These are phyloP conservation scores for Xerus inauris DNA, from an alignment of 2,113 vertebrate genomes.

Conservation along the genomic window DNA sequence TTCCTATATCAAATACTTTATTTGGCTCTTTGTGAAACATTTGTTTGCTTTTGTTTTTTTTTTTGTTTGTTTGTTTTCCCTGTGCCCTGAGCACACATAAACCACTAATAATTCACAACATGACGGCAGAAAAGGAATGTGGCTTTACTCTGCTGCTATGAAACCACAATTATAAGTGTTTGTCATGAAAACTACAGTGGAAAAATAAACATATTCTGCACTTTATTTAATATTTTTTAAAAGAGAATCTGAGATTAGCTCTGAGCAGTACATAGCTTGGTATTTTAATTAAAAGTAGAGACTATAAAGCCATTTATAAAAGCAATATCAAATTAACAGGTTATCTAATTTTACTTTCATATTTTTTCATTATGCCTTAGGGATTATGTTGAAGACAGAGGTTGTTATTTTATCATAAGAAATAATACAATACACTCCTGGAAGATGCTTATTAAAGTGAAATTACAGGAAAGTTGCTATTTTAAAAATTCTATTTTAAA, in stretches of 20 bases:
- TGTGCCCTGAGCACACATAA: background rate
- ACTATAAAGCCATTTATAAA: background rate
- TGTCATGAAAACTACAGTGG: background rate
- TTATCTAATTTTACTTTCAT: slow-evolving; percentile 12
- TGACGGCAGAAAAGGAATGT: background rate
- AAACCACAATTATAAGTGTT: background rate
- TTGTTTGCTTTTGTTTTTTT: background rate
- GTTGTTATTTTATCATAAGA: background rate
- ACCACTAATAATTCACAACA: background rate
- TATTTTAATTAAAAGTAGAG: slow-evolving; percentile 37
- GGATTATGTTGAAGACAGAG: background rate
- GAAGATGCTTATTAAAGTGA: background rate
- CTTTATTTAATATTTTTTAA: slow-evolving; percentile 26
- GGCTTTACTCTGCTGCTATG: background rate
- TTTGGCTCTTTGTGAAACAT: background rate
- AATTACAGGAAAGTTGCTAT: background rate
- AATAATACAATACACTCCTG: background rate
- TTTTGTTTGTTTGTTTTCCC: too few species aligned
- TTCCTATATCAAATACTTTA: background rate
- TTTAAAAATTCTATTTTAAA: too few species aligned
- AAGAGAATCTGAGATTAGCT: slow-evolving; percentile 19
- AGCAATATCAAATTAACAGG: background rate
- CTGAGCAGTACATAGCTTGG: background rate
- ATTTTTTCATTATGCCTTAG: background rate
- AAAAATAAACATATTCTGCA: background rate